These are phyloP conservation scores for Oophaga sylvatica DNA, from an alignment of 2,797 vertebrate species.

Conservation along the genomic window DNA sequence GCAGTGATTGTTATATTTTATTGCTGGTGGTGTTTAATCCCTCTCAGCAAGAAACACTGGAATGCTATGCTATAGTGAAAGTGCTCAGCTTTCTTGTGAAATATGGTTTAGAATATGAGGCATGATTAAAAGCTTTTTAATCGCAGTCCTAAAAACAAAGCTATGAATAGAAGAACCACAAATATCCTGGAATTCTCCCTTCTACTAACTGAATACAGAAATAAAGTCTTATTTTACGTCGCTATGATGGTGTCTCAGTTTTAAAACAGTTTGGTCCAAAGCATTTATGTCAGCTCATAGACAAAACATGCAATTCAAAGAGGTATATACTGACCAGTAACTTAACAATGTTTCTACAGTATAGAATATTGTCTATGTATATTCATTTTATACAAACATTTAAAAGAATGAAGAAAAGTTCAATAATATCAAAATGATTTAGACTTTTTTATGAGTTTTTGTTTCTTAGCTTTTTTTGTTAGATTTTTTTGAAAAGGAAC, in stretches of 20 bases:
- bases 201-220: slow-evolving; percentile 28
- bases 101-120: slow-evolving; percentile 41
- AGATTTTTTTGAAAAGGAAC: too few species aligned
- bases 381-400: background rate
- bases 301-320: background rate
- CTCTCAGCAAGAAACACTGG: slow-evolving; percentile 28
- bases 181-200: slow-evolving; percentile 48
- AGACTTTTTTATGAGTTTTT: too few species aligned
- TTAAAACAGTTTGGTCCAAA: background rate
- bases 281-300: background rate
- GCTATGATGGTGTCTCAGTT: slow-evolving; percentile 1
- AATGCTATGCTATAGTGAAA: slow-evolving; percentile 29
- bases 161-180: slow-evolving; percentile 51
- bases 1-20: slow-evolving; percentile 31
- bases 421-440: too few species aligned
- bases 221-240: slow-evolving; percentile 10
- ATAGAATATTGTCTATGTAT: background rate
- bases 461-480: background rate
- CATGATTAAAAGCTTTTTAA: slow-evolving; percentile 54
- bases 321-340: background rate
- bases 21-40: slow-evolving; percentile 43
- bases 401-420: background rate
- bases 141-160: slow-evolving; percentile 45
- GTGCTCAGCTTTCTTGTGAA: slow-evolving; percentile 39
- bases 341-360: background rate